Base-by-base conservation (phyloP, 2,888 invertebrate genomes). In the Agrotis puta region DNA sequence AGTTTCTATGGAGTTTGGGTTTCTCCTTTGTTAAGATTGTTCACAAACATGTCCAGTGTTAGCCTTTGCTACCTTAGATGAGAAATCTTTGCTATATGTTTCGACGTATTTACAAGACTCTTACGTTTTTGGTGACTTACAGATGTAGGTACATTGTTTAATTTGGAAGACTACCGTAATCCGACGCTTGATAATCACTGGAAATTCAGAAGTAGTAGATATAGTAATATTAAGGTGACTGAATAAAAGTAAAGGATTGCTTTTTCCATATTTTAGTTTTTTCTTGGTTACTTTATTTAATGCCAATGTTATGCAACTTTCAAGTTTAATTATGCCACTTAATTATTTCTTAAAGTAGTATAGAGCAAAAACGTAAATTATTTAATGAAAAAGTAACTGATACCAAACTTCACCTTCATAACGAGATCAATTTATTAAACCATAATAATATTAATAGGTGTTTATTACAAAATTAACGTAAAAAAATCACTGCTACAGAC, bases 141-240 rank as follows among this genome's bases (percentile, higher is more conserved):
- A 97, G 98, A 80, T 96, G 98, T n/a, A n/a, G n/a, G n/a, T 1
- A 97, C 97, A 3, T 95, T 98, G 73, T 99, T 99, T 91, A 98
- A 97, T 92, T 95, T 98, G 82, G 97, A 98, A 86, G 98, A 98
- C 91, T 99, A 99, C 89, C 97, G 97, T 1, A 98, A 98, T 86
- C 98, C 98, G 0, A 97, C 98, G 11, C 98, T 98, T 0, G 99
- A 99, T 89, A 99, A 99, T 93, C 98, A 98, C 89, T 97, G 98
- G 77, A 98, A 91, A 96, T 97, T 56, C 96, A 39, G 11, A 39
- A 97, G 89, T 97, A 94, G 91, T 88, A 61, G 22, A 14, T 20
- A n/a, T 20, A 48, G 4, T 78, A 74, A 62, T 74, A 59, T 78
- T 82, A 77, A 70, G 74, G 77, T 82, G 72, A 75, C 65, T 68